Evolutionary conservation across 2,797 vertebrate species (phyloP).

Genomic region (Falco peregrinus): DNA sequence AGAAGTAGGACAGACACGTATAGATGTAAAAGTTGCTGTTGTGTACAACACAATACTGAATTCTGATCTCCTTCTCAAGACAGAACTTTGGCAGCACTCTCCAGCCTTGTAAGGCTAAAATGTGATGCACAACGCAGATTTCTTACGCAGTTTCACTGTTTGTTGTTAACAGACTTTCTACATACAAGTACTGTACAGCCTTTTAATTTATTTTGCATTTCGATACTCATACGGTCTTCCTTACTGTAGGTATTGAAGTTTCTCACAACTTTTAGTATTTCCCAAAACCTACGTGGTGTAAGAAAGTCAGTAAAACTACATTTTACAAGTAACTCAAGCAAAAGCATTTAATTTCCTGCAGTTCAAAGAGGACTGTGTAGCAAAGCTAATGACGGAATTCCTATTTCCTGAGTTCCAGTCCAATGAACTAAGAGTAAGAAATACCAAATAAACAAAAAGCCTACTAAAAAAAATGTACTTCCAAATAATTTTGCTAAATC

Average conservation of each 20-base stretch:
- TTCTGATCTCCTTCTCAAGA: neutral
- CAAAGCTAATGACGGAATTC: neutral
- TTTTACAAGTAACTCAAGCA: neutral
- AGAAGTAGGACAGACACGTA: too few relatives aligned
- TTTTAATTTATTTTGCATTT: neutral
- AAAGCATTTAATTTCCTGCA: neutral
- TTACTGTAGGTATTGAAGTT: neutral
- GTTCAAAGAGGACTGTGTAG: neutral
- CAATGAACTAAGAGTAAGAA: neutral
- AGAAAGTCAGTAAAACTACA: neutral
- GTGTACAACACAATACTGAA: neutral
- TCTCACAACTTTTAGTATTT: neutral
- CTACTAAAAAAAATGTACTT: neutral
- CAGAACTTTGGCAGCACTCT: neutral
- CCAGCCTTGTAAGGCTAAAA: neutral
- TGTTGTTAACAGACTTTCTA: neutral
- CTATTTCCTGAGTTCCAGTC: slow-evolving; percentile 6
- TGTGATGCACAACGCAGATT: neutral
- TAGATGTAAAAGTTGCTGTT: neutral
- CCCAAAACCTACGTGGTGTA: neutral
- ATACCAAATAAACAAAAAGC: neutral
- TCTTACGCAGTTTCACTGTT: neutral
- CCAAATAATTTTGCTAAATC: neutral
- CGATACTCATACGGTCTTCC: neutral
- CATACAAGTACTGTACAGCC: neutral